These are phyloP conservation scores for Brachionus plicatilis DNA, from an alignment of 1,140 invertebrate genomes.

Conservation along the genomic window DNA sequence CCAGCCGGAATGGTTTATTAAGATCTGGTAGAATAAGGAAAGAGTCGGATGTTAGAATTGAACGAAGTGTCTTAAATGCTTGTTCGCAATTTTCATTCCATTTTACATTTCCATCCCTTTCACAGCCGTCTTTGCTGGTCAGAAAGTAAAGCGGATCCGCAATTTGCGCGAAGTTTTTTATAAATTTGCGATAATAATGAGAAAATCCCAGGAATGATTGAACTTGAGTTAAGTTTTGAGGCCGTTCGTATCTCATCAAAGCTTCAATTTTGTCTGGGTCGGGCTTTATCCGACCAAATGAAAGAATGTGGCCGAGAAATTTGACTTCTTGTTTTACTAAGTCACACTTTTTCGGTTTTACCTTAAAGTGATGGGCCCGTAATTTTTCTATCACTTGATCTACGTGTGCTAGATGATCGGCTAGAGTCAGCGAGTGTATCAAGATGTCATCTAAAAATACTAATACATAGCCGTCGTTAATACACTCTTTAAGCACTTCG, in stretches of 20 bases:
- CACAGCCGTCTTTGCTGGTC: neutral
- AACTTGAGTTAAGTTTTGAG: neutral
- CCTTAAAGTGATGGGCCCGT: no score
- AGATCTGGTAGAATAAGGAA: slow-evolving; percentile 45
- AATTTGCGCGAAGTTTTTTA: neutral
- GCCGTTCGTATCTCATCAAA: neutral
- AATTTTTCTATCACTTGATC: no score
- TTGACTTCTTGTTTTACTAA: no score
- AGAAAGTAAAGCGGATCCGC: neutral
- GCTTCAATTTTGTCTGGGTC: neutral
- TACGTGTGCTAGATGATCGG: neutral
- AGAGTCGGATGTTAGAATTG: neutral
- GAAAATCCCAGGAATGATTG: neutral
- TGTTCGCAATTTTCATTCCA: neutral
- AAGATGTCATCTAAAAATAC: neutral
- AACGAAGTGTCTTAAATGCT: neutral
- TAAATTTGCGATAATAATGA: no score
- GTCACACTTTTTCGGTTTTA: no score
- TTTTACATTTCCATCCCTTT: neutral
- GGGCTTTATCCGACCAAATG: neutral
- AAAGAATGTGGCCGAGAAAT: no score
- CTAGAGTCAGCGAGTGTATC: neutral
- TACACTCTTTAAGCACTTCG: neutral
- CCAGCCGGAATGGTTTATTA: slow-evolving; percentile 48
- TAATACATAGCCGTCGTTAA: neutral